These are phyloP conservation scores for Merodon equestris DNA, from an alignment of 2,888 invertebrate genomes.

Conservation along the genomic window DNA sequence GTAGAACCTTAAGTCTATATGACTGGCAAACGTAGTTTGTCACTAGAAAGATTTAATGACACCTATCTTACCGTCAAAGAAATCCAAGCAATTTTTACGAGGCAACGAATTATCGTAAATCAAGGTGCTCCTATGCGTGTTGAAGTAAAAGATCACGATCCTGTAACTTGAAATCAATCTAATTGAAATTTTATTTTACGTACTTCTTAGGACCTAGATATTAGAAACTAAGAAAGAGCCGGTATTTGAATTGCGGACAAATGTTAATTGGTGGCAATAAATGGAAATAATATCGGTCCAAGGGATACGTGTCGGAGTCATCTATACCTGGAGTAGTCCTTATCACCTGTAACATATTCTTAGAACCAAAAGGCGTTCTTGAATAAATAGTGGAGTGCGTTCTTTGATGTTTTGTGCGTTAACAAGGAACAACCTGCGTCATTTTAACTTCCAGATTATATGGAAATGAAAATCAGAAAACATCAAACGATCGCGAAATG, in stretches of 20 bases:
- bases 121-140: slow-evolving; percentile 20
- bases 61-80: slow-evolving; percentile 14
- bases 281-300: slow-evolving; percentile 6
- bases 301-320: slow-evolving; percentile 15
- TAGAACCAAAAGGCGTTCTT: slow-evolving; percentile 22
- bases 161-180: slow-evolving; percentile 63
- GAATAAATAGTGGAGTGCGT: slow-evolving; percentile 43
- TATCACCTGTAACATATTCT: slow-evolving; percentile 64
- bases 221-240: slow-evolving; percentile 9
- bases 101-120: slow-evolving; percentile 39
- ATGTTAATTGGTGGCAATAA: slow-evolving; percentile 32
- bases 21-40: slow-evolving; percentile 4
- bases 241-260: slow-evolving; percentile 49
- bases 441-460: slow-evolving; percentile 38
- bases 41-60: slow-evolving; percentile 11
- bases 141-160: background rate
- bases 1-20: slow-evolving; percentile 18
- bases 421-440: slow-evolving; percentile 21
- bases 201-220: slow-evolving; percentile 44
- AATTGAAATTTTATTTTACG: slow-evolving; percentile 63
- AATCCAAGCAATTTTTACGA: slow-evolving; percentile 11
- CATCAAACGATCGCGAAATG: slow-evolving; percentile 56
- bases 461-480: slow-evolving; percentile 48
- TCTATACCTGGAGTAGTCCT: slow-evolving; percentile 43
- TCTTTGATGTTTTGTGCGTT: slow-evolving; percentile 46